Percentiles rank a stretch among this genome's conserved stretches.
Conservation (phyloP, 92 coral and sea anemone species). For the Palythoa grandiflora region DNA sequence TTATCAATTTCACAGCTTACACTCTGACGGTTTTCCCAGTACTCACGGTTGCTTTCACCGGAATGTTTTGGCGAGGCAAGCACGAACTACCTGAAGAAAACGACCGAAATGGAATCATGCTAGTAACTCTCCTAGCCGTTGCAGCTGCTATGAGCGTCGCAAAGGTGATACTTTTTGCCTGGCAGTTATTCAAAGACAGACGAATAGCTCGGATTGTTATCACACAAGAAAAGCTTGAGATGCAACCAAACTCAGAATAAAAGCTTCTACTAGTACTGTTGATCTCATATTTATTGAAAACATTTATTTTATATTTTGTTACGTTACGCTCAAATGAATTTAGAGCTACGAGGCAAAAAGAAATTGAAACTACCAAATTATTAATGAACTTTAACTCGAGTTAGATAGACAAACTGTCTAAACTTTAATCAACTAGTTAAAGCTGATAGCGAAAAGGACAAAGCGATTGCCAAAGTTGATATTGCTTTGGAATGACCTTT, state of each 20-base stretch:
- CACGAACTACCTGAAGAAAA: slow-evolving; percentile 62
- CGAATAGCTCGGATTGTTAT: slow-evolving; percentile 47
- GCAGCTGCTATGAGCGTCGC: slow-evolving; percentile 68
- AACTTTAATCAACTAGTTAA: slow-evolving; percentile 16
- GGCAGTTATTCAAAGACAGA: slow-evolving; percentile 70
- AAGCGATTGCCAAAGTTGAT: neutral
- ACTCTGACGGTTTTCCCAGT: slow-evolving; percentile 85
- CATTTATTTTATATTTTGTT: neutral
- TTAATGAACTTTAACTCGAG: neutral
- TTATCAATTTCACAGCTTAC: slow-evolving; percentile 66
- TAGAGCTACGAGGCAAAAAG: neutral
- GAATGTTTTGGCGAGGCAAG: slow-evolving; percentile 64
- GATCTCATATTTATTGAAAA: neutral
- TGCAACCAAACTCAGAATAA: slow-evolving; percentile 17
- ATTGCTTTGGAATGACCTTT: slow-evolving; percentile 21
- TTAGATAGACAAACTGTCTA: neutral
- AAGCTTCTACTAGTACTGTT: too few species aligned
- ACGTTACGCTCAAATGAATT: neutral
- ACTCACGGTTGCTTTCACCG: slow-evolving; percentile 79
- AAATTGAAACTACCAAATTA: neutral
- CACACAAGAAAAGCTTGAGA: slow-evolving; percentile 61
- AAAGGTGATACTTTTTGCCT: slow-evolving; percentile 68
- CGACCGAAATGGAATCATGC: slow-evolving; percentile 77
- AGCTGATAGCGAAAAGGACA: neutral
- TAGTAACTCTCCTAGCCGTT: slow-evolving; percentile 72